phyloP scores from a whole-genome alignment of 2,888 invertebrate genomes.

The Neoascia interrupta region DNA sequence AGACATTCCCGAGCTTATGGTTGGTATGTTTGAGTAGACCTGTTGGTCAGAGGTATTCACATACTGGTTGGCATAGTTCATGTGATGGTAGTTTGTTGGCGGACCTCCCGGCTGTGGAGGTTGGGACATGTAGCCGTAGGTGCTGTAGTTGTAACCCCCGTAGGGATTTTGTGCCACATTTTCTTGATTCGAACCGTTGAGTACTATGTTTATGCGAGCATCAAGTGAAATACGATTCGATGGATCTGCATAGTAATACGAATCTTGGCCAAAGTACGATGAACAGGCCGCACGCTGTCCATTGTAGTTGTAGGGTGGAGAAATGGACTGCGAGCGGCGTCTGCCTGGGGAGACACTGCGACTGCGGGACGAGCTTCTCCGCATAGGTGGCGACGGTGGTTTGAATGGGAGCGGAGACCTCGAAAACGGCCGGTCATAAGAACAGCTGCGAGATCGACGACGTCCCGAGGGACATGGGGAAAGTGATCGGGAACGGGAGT shows the following conservation, averaged over 20 bases:
- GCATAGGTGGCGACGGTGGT: conserved; percentile 78
- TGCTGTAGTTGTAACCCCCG: conserved; percentile 72
- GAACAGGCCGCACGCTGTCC: conserved; percentile 43
- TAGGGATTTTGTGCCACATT: conserved; percentile 66
- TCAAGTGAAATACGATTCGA: conserved; percentile 73
- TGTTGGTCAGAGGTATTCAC: conserved; percentile 59
- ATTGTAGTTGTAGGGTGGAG: conserved; percentile 69
- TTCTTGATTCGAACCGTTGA: conserved; percentile 68
- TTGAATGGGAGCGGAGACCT: conserved; percentile 77
- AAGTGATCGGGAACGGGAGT: conserved; percentile 66
- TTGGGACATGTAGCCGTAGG: conserved; percentile 73
- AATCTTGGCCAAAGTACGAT: conserved; percentile 61
- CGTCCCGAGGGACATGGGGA: conserved; percentile 65
- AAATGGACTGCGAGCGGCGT: conserved; percentile 35
- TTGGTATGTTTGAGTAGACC: conserved; percentile 71
- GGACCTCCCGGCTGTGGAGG: conserved; percentile 71
- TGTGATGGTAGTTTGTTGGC: conserved; percentile 68
- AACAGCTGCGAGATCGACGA: conserved; percentile 65
- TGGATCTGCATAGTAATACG: conserved; percentile 76
- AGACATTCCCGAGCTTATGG: conserved; percentile 59
- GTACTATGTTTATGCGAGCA: conserved; percentile 73
- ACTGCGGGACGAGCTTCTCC: conserved; percentile 73
- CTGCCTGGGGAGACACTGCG: conserved; percentile 39
- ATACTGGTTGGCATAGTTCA: conserved; percentile 73
- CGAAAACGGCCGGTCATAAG: conserved; percentile 75